Conservation (phyloP, 2,113 vertebrate genomes). For the Polypterus senegalus region DNA sequence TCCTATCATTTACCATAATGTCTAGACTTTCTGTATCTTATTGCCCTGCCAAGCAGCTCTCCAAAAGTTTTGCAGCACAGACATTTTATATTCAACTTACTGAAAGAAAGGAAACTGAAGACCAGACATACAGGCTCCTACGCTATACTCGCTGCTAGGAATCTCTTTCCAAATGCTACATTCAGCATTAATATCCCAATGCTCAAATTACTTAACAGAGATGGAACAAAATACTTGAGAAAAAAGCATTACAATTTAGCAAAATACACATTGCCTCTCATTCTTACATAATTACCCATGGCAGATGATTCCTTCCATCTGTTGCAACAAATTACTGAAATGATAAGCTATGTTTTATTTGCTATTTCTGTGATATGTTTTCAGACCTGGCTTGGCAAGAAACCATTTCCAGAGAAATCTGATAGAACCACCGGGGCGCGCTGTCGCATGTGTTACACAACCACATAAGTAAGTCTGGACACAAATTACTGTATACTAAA, state of each 20-base stretch:
- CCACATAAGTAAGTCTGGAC: too few relatives aligned
- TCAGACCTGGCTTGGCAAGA: too few relatives aligned
- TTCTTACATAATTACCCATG: not conserved
- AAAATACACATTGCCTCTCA: conserved; percentile 22
- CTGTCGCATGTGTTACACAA: too few relatives aligned
- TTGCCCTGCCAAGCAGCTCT: conserved; percentile 35
- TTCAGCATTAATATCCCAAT: conserved; percentile 40
- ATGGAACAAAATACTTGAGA: conserved; percentile 33
- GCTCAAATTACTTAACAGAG: conserved; percentile 39
- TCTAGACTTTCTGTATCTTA: conserved; percentile 37
- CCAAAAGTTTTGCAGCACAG: conserved; percentile 20
- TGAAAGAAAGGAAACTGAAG: conserved; percentile 11
- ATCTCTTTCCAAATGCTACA: conserved; percentile 46
- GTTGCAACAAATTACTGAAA: conserved; percentile 17
- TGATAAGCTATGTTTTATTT: not conserved
- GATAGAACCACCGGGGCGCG: too few relatives aligned
- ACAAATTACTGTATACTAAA: too few relatives aligned
- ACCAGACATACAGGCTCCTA: conserved; percentile 55
- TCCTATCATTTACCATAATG: too few relatives aligned
- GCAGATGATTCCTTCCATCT: conserved; percentile 9
- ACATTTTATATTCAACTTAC: conserved; percentile 42
- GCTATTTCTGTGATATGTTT: too few relatives aligned
- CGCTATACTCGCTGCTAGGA: conserved; percentile 43
- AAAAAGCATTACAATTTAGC: conserved; percentile 41
- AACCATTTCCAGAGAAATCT: too few relatives aligned